Conservation (phyloP, 1,140 invertebrate genomes). For the Heliconius melpomene region DNA sequence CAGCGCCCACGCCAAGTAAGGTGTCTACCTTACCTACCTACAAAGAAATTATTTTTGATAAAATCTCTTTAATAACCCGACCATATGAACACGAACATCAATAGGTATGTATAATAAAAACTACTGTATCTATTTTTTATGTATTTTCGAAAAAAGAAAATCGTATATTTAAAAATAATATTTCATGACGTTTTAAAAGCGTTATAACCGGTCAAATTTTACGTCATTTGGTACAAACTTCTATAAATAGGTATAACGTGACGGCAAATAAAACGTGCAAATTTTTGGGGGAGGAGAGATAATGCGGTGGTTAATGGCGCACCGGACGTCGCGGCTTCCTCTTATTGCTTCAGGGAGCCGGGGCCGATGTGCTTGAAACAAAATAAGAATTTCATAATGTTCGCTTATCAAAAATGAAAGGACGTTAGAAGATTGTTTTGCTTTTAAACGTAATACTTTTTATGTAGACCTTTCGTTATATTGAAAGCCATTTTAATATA, state of each 20-base stretch:
- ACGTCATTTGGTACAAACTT: conserved; percentile 19
- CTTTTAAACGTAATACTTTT: conserved; percentile 9
- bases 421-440: conserved; percentile 5
- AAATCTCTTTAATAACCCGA: no score
- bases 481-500: not conserved
- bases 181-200: conserved; percentile 4
- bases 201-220: not conserved
- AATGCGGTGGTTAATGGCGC: conserved; percentile 63
- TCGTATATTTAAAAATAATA: not conserved
- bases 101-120: no score
- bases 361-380: conserved; percentile 19
- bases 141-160: not conserved
- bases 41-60: no score
- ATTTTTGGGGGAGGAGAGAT: conserved; percentile 61
- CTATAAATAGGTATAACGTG: conserved; percentile 25
- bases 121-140: no score
- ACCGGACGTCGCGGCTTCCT: conserved; percentile 53
- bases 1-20: no score
- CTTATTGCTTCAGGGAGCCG: conserved; percentile 48
- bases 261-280: conserved; percentile 42
- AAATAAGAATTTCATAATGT: conserved; percentile 23
- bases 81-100: no score
- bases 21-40: no score
- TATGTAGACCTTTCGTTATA: not conserved
- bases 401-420: conserved; percentile 18